Percentiles rank a stretch among this genome's conserved stretches.
These are phyloP conservation scores for Dryococelus australis DNA, from an alignment of 2,888 invertebrate species.

Conservation along the genomic window DNA sequence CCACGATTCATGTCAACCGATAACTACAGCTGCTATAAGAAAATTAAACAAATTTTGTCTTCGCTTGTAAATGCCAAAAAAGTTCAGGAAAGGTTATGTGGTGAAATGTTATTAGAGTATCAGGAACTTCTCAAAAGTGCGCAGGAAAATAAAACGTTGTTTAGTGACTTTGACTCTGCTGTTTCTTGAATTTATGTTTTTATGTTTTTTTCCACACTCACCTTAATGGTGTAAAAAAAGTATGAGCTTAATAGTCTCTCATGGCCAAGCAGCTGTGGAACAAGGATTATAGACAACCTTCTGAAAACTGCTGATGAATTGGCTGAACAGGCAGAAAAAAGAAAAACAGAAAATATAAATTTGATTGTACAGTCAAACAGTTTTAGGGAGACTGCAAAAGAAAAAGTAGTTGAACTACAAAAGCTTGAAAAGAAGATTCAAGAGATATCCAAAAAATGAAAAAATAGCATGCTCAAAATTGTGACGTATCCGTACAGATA, in stretches of 20 bases:
- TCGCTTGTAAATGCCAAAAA: neutral
- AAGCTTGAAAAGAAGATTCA: too few species aligned
- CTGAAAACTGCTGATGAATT: neutral
- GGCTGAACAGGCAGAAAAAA: too few species aligned
- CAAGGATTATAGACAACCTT: neutral
- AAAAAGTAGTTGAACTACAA: too few species aligned
- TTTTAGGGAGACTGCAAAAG: too few species aligned
- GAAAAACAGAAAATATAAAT: too few species aligned
- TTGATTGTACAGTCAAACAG: too few species aligned
- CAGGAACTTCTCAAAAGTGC: neutral
- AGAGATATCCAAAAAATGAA: too few species aligned
- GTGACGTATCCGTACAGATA: too few species aligned
- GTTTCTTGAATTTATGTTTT: neutral
- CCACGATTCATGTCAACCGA: neutral
- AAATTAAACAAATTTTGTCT: neutral
- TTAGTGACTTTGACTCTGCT: neutral
- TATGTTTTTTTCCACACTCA: neutral
- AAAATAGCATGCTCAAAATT: too few species aligned
- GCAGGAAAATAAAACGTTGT: neutral
- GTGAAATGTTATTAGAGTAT: neutral
- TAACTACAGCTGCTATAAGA: neutral
- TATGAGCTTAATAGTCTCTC: neutral
- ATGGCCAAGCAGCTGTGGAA: neutral
- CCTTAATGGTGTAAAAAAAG: neutral
- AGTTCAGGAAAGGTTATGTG: neutral